Base-by-base conservation (phyloP, 2,113 vertebrate species). In the Zosterops lateralis region DNA sequence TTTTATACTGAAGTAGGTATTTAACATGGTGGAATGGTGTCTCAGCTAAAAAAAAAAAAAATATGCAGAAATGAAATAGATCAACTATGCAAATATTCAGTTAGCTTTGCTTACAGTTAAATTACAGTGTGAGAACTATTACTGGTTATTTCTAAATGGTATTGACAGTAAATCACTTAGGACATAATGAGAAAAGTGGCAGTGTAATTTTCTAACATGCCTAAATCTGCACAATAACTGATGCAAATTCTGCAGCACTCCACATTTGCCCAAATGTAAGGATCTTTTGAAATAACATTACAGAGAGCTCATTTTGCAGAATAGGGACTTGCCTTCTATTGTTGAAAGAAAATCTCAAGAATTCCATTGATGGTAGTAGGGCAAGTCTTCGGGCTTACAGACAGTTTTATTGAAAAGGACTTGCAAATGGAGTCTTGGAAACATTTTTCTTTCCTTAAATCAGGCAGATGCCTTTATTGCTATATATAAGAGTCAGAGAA, bases 41-140 rank as follows among this genome's bases (percentile, higher is more conserved):
- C 54, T 91, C 57, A 87, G 12, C 11, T 78, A 70, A 92, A 51
- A 91, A 97, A 90, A 97, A 67, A 24, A 8, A 60, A 38, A 38
- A 38, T 38, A 38, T 38, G 38, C 38, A 38, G 34, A 74, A 81
- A 75, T 18, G 2, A 54, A 82, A 54, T 47, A 85, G 42, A 70
- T 62, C 31, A 67, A 67, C 28, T 78, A 60, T 48, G 51, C 36
- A 80, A 89, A 86, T 86, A 80, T 53, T 47, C 77, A 73, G 26
- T 38, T 87, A 58, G 9, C 14, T 84, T 85, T 90, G 40, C 77
- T 88, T 95, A 86, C 31, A 71, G 15, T 34, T 93, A 42, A 70
- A 73, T 87, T 79, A 66, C 9, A 64, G 15, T 86, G 10, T 64
- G 20, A 84, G 31, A 86, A 66, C 8, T 75, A 31, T 94, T 68